These are phyloP conservation scores for Penaeus vannamei DNA, from an alignment of 1,140 invertebrate species.

Conservation along the genomic window DNA sequence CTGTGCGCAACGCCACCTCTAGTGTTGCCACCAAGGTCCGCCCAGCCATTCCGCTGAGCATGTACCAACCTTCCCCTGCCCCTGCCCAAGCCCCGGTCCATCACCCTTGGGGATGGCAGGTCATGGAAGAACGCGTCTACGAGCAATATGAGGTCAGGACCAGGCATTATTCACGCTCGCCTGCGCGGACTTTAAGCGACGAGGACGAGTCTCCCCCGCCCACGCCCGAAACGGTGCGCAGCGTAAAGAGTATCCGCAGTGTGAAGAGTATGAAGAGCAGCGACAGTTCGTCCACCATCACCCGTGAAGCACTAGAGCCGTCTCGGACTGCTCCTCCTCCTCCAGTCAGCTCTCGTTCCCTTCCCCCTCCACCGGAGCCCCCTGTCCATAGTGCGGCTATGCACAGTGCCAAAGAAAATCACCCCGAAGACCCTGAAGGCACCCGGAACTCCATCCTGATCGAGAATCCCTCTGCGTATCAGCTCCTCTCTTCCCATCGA, in stretches of 20 bases:
- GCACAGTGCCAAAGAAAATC: slow-evolving; percentile 54
- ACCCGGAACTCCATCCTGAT: slow-evolving; percentile 48
- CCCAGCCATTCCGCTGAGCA: slow-evolving; percentile 53
- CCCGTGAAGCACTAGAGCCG: slow-evolving; percentile 54
- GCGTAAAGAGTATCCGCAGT: slow-evolving; percentile 53
- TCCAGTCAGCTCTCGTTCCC: slow-evolving; percentile 31
- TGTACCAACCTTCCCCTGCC: slow-evolving; percentile 35
- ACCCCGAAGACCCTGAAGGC: slow-evolving; percentile 22
- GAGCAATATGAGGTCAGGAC: slow-evolving; percentile 41
- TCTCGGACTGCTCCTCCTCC: slow-evolving; percentile 47
- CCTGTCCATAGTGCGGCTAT: background rate
- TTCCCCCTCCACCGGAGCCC: slow-evolving; percentile 17
- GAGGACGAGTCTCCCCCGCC: slow-evolving; percentile 66
- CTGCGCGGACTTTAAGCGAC: slow-evolving; percentile 34
- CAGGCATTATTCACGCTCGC: background rate
- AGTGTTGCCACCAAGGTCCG: slow-evolving; percentile 47
- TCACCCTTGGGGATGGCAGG: slow-evolving; percentile 61
- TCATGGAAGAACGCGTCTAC: slow-evolving; percentile 52
- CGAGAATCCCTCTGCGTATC: slow-evolving; percentile 53
- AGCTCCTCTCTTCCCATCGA: slow-evolving; percentile 34
- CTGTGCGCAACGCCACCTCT: slow-evolving; percentile 52
- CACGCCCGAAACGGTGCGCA: slow-evolving; percentile 65
- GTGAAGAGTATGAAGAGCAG: slow-evolving; percentile 59
- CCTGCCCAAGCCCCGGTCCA: slow-evolving; percentile 7
- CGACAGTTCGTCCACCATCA: slow-evolving; percentile 64